phyloP scores from a whole-genome alignment of 2,888 invertebrate genomes.

The Andrena flavipes region DNA sequence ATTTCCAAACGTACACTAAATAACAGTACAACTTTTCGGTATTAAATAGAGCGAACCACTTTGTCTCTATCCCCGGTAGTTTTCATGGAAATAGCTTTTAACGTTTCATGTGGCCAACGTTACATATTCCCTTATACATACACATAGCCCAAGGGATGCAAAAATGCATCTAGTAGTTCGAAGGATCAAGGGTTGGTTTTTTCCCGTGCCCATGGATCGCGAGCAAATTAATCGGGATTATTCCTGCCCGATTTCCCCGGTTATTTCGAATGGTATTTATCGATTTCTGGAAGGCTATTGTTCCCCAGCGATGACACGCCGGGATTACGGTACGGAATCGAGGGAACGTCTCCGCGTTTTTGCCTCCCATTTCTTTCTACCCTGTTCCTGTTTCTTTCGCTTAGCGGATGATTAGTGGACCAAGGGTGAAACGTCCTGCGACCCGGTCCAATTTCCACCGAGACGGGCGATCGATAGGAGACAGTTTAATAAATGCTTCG shows the following conservation, averaged over 20 bases:
- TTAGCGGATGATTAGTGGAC: conserved; percentile 11
- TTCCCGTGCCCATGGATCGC: not conserved
- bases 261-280: conserved; percentile 12
- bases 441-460: conserved; percentile 18
- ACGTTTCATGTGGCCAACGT: not conserved
- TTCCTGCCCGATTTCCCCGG: not conserved
- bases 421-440: not conserved
- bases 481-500: conserved; percentile 22
- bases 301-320: conserved; percentile 6
- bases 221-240: conserved; percentile 29
- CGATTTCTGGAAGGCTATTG: conserved; percentile 26
- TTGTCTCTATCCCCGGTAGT: too few relatives aligned
- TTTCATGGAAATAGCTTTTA: too few relatives aligned
- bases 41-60: too few relatives aligned
- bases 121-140: not conserved
- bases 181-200: not conserved
- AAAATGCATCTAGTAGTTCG: not conserved
- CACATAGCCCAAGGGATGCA: not conserved
- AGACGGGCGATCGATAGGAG: not conserved
- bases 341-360: conserved; percentile 15
- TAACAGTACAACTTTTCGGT: too few relatives aligned
- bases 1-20: too few relatives aligned
- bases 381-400: not conserved
- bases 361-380: not conserved
- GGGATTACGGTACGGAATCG: conserved; percentile 27